Conservation (phyloP, 2,797 vertebrate species). For the Sylvilagus floridanus region DNA sequence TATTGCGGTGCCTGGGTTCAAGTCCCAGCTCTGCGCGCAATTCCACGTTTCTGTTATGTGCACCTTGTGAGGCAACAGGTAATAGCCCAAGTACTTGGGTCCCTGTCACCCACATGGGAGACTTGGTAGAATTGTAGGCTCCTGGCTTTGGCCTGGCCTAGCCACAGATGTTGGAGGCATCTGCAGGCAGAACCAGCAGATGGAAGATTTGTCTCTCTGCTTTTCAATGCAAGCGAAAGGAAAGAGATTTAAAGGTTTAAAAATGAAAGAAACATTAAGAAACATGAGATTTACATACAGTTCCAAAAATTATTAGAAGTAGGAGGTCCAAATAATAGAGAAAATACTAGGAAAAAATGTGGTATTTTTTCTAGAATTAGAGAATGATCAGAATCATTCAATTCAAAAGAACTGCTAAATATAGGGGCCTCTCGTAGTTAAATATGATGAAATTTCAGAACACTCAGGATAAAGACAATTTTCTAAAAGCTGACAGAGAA, state of each 20-base stretch:
- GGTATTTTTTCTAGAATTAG: slow-evolving; percentile 3
- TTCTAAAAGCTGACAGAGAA: background rate
- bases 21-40: too few species aligned
- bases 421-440: background rate
- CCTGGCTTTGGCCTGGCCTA: too few species aligned
- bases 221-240: too few species aligned
- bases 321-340: background rate
- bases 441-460: background rate
- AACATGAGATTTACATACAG: background rate
- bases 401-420: background rate
- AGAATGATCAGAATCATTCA: background rate
- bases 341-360: background rate
- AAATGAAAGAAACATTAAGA: background rate
- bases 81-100: too few species aligned
- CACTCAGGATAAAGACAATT: background rate
- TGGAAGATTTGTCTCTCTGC: too few species aligned
- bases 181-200: too few species aligned
- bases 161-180: too few species aligned
- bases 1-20: too few species aligned
- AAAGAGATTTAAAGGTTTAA: background rate
- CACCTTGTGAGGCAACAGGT: too few species aligned
- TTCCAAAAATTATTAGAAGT: slow-evolving; percentile 10
- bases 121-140: too few species aligned
- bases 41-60: too few species aligned
- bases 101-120: too few species aligned